Conservation (phyloP, 2,113 vertebrate genomes). For the Geothlypis trichas region DNA sequence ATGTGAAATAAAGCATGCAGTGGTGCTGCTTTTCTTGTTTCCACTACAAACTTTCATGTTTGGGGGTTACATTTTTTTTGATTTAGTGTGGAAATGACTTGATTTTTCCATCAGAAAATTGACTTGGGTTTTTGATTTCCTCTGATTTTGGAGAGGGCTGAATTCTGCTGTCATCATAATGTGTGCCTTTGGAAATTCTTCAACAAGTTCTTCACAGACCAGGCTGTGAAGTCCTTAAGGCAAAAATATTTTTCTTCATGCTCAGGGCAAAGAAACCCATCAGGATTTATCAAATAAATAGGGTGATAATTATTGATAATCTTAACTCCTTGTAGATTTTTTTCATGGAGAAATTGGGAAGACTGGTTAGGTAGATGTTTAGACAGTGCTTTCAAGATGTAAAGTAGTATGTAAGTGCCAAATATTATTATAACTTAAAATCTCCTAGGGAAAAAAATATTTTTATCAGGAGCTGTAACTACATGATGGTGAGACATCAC, state of each 20-base stretch:
- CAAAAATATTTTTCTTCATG: background rate
- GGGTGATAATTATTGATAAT: background rate
- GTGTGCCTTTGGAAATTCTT: background rate
- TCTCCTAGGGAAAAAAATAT: background rate
- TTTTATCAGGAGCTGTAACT: background rate
- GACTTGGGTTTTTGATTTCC: background rate
- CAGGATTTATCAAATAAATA: background rate
- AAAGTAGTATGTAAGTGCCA: background rate
- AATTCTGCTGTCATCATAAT: background rate
- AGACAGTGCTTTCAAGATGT: background rate
- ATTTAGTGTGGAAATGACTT: background rate
- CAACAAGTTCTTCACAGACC: background rate
- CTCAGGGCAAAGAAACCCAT: background rate
- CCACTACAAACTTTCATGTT: background rate
- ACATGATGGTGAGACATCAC: background rate
- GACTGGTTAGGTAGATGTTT: background rate
- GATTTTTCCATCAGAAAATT: background rate
- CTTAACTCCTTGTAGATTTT: background rate
- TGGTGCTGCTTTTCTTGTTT: background rate
- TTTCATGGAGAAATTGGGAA: background rate
- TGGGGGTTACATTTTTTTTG: background rate
- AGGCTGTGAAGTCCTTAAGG: background rate
- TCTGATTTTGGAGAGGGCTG: background rate
- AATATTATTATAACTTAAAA: background rate
- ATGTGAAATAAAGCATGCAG: background rate